A percentile compares a stretch with the other conserved stretches of the same genome.
These are phyloP conservation scores for Pycnomerus fuliginosus DNA, from an alignment of 2,888 invertebrate genomes.

Conservation along the genomic window DNA sequence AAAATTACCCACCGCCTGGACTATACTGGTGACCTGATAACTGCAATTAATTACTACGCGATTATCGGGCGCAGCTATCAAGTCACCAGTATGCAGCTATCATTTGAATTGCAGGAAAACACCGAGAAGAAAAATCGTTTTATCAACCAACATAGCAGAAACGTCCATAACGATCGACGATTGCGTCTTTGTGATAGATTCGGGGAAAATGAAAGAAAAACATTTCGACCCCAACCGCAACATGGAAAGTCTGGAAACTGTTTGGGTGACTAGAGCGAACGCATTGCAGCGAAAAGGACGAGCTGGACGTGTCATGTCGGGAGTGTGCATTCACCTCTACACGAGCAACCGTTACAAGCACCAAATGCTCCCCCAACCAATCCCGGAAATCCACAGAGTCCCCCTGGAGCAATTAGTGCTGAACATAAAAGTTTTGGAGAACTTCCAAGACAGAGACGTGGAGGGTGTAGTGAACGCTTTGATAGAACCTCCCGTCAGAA, in stretches of 20 bases:
- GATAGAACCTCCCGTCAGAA: slow-evolving; percentile 70
- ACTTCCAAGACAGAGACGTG: slow-evolving; percentile 43
- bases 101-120: too few relatives aligned
- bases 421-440: slow-evolving; percentile 70
- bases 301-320: slow-evolving; percentile 88
- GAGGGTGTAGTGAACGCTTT: slow-evolving; percentile 53
- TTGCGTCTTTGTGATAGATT: slow-evolving; percentile 91
- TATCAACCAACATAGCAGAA: slow-evolving; percentile 93
- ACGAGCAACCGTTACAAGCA: slow-evolving; percentile 69
- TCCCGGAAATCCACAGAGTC: slow-evolving; percentile 87
- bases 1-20: too few relatives aligned
- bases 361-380: slow-evolving; percentile 70
- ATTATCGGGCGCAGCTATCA: too few relatives aligned
- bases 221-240: slow-evolving; percentile 78
- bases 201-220: slow-evolving; percentile 91
- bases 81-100: too few relatives aligned
- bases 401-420: slow-evolving; percentile 81
- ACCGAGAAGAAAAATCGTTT: slow-evolving; percentile 87
- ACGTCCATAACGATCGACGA: slow-evolving; percentile 95
- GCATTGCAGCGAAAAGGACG: slow-evolving; percentile 86
- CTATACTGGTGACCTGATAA: too few relatives aligned
- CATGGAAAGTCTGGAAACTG: slow-evolving; percentile 82
- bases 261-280: slow-evolving; percentile 90
- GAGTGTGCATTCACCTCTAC: slow-evolving; percentile 84
- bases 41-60: too few relatives aligned